A percentile compares a stretch with the other conserved stretches of the same genome.
Evolutionary conservation across 2,888 invertebrate species (phyloP).

Genomic region (Ophion obscuratus): DNA sequence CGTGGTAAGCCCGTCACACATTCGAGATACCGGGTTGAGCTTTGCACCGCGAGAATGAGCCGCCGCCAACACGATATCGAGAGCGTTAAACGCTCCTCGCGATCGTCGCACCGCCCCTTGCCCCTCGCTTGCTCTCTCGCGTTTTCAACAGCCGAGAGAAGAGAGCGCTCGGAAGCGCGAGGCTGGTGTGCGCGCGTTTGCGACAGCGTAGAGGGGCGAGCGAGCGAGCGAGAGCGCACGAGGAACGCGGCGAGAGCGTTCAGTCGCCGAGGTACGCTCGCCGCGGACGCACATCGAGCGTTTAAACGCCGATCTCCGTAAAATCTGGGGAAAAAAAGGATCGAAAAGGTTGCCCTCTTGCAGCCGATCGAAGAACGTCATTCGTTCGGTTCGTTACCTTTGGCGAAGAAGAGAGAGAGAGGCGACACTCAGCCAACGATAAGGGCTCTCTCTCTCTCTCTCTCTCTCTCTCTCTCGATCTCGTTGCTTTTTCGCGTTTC

Average conservation of each 20-base stretch:
- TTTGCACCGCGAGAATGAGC: no score
- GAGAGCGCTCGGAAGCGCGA: neutral
- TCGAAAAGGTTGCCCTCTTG: neutral
- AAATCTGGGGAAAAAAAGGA: neutral
- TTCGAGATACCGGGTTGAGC: no score
- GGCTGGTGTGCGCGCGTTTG: neutral
- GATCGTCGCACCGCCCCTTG: neutral
- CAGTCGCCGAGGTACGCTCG: slow-evolving; percentile 82
- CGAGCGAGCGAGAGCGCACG: neutral
- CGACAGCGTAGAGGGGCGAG: neutral
- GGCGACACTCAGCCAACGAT: neutral
- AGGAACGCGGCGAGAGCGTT: slow-evolving; percentile 53
- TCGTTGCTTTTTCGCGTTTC: neutral
- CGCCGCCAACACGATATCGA: no score
- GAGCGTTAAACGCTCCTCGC: neutral
- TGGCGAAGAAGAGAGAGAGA: neutral
- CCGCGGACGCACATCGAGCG: slow-evolving; percentile 77
- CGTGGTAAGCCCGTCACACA: no score
- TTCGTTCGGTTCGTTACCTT: neutral
- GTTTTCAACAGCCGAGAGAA: neutral
- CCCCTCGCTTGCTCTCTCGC: neutral
- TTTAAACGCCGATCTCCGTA: neutral
- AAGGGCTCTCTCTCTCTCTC: neutral
- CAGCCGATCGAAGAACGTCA: neutral
- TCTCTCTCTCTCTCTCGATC: no score